Base-by-base conservation (phyloP, 2,797 vertebrate genomes). In the Leptatherina wallacei region DNA sequence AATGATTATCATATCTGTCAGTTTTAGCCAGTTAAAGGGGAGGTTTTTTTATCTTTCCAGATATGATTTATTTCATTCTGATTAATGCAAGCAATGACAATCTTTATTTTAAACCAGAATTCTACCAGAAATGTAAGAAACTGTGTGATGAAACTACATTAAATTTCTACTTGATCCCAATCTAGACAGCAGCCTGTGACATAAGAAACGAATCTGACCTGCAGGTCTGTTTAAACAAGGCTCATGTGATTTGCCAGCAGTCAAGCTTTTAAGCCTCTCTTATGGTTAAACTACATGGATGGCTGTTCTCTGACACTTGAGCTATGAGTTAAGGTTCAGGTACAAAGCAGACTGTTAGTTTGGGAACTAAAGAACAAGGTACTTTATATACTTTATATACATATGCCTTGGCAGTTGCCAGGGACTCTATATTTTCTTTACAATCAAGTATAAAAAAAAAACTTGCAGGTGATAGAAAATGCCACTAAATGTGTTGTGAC, bases 231-330 rank as follows among this genome's bases (percentile, higher is more conserved):
- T 69, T 66, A 73, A 75, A 78, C 74, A 6, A 35, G 77, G 70
- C 36, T 81, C 67, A 61, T 63, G 73, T 77, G 69, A 69, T 76
- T 66, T 65, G 40, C 57, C 49, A 40, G 65, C 42, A 22, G 63
- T 61, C 30, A 63, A 87, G 81, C 78, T 82, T 75, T 83, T 86
- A 81, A 91, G 77, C 81, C 61, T 49, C 5, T 72, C 60, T 77
- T 71, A 85, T 86, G 40, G 16, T 89, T 78, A 62, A 64, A 59
- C 72, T 82, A 68, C 83, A 73, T 42, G 40, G 16, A 18, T 42
- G 40, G 58, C 69, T 57, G 64, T 68, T 74, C 80, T 27, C 54
- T 60, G 83, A 85, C 77, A 68, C 75, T 7, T 42, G 40, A 42
- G 16, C 40, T 42, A 42, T 18, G 40, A 42, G 14, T 42, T 42